phyloP scores from a whole-genome alignment of 2,888 invertebrate genomes.

The Homarus gammarus region DNA sequence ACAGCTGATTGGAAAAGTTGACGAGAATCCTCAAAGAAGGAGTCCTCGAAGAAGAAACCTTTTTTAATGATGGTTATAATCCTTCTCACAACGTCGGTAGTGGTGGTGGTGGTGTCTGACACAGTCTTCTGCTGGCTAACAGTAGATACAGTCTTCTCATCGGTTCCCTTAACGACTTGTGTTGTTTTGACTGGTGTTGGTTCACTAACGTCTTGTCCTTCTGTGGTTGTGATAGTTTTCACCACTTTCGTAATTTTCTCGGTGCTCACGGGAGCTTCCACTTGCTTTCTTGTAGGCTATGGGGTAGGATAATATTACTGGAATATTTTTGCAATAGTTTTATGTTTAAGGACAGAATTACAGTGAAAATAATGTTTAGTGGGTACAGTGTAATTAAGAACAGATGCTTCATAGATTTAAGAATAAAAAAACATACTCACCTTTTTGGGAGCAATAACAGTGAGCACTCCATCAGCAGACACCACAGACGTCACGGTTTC shows the following conservation, averaged over 20 bases:
- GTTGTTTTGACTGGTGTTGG: neutral
- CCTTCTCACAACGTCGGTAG: neutral
- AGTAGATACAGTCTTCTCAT: slow-evolving; percentile 3
- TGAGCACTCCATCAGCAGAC: slow-evolving; percentile 62
- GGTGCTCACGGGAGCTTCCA: neutral
- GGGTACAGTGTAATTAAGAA: no score
- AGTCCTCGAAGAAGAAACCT: slow-evolving; percentile 69
- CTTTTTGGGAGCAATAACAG: slow-evolving; percentile 51
- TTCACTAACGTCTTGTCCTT: neutral
- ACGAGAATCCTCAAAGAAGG: slow-evolving; percentile 66
- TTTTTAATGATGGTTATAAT: slow-evolving; percentile 10
- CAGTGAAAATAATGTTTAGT: no score
- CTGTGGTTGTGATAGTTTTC: neutral
- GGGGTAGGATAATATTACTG: neutral
- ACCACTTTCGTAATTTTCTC: slow-evolving; percentile 2
- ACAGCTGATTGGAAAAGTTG: slow-evolving; percentile 65
- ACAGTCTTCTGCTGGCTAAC: slow-evolving; percentile 15
- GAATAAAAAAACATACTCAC: neutral
- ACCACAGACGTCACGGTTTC: slow-evolving; percentile 48
- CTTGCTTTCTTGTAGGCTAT: neutral
- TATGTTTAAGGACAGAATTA: no score
- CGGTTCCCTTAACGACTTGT: neutral
- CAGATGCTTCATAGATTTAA: no score
- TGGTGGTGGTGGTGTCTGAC: slow-evolving; percentile 1
- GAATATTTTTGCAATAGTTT: neutral